Evolutionary conservation across 2,797 vertebrate genomes (phyloP), one percentile per base, ranked within the genome.

Genomic region (Hirundo rustica): DNA sequence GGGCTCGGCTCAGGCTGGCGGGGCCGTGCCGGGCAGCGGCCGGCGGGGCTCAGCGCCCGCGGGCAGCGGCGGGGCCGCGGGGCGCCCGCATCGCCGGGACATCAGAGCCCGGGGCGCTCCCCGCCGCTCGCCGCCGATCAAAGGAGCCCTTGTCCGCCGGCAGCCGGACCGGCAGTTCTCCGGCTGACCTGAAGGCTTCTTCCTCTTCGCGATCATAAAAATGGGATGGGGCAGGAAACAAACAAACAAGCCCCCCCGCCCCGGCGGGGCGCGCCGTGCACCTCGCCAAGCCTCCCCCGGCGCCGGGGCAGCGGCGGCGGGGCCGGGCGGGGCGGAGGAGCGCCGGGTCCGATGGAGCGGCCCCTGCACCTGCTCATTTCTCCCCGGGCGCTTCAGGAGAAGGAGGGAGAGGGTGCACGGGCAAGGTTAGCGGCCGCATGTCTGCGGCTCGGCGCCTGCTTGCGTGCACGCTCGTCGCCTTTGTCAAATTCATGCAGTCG

Each of bases 141-240:
- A 53, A 82, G 72, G 15, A 61, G 87, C 42, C 60, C 76, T 62
- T 66, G 85, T 83, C 79, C 51, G 54, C 80, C 81, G 51, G 78
- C 92, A 20, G 57, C 80, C 84, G 54, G 79, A 86, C 26, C 29
- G 92, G 94, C 96, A 85, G 92, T 86, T 96, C 96, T 88, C 75
- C 13, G 90, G 89, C 84, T 83, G 96, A 97, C 97, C 96, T 93
- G 96, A 94, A 96, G 96, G 97, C 91, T 96, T 82, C 96, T 88
- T 85, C 96, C 82, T 89, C 96, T 92, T 50, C 45, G 84, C 62
- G 89, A 19, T 58, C 77, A 23, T 95, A 64, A 71, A 88, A 75
- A 68, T 5, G 88, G 8, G 88, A 83, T 76, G 92, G 88, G 93
- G 87, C 88, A 67, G 94, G 86, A 76, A 81, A 67, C 70, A 81